These are phyloP conservation scores for Trypoxylus dichotomus DNA, from an alignment of 1,140 invertebrate genomes.

Conservation along the genomic window DNA sequence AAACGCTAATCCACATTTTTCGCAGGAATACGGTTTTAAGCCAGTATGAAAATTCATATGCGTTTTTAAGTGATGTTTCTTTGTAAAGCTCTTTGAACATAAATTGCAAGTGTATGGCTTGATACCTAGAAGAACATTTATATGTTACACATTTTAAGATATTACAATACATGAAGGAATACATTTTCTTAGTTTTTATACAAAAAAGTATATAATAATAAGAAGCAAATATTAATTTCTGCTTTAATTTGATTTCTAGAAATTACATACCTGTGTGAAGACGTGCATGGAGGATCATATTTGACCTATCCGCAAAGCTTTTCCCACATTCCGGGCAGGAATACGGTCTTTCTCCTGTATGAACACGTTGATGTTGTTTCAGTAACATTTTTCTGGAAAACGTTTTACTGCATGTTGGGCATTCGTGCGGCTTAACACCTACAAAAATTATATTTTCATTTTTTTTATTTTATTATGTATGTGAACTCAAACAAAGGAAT, in stretches of 20 bases:
- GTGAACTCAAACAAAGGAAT: no score
- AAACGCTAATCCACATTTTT: conserved; percentile 71
- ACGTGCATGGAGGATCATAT: conserved; percentile 78
- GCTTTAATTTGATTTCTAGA: no score
- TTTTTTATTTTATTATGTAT: no score
- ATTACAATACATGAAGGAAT: no score
- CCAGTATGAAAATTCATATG: conserved; percentile 82
- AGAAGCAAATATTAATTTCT: no score
- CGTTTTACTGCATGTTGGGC: conserved; percentile 80
- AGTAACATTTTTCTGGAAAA: conserved; percentile 83
- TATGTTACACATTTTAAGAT: no score
- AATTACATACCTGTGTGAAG: conserved; percentile 66
- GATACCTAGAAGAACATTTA: conserved; percentile 61
- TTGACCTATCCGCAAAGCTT: conserved; percentile 79
- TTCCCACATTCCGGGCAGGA: conserved; percentile 69
- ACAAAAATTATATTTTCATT: no score
- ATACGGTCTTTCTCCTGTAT: conserved; percentile 78
- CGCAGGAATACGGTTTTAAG: conserved; percentile 74
- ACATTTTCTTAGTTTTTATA: not conserved
- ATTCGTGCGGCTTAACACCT: conserved; percentile 83
- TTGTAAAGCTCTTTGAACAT: conserved; percentile 86
- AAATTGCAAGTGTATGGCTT: conserved; percentile 85
- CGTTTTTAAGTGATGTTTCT: conserved; percentile 81
- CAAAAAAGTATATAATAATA: no score
- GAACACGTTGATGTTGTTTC: conserved; percentile 76